Evolutionary conservation across 2,113 vertebrate species (phyloP).

Genomic region (Corythaeola cristata): DNA sequence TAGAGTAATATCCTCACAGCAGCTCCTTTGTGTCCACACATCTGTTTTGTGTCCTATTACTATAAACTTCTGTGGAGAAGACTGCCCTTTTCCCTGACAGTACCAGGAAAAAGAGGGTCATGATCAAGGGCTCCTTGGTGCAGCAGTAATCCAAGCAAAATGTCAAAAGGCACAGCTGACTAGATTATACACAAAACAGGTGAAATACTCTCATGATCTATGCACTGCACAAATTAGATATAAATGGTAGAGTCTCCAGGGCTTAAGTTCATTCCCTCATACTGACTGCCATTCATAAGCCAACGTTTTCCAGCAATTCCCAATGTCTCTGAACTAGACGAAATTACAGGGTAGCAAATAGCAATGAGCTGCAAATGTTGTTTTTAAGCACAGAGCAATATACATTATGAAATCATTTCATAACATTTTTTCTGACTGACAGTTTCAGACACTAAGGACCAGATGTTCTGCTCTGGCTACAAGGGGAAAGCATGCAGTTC

Average conservation of each 20-base stretch:
- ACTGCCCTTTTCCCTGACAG: background rate
- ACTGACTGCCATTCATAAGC: background rate
- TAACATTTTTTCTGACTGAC: background rate
- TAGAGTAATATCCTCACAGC: background rate
- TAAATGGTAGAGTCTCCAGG: background rate
- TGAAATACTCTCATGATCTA: background rate
- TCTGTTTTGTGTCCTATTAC: background rate
- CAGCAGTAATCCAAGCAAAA: background rate
- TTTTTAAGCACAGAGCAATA: background rate
- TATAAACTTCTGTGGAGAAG: background rate
- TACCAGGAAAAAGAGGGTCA: background rate
- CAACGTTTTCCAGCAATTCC: background rate
- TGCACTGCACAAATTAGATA: background rate
- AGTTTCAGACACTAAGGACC: background rate
- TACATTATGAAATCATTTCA: background rate
- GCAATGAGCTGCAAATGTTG: background rate
- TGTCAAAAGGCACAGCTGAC: background rate
- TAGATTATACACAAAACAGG: background rate
- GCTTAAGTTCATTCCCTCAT: background rate
- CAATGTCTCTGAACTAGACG: background rate
- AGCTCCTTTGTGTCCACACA: background rate
- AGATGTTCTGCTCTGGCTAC: background rate
- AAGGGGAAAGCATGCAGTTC: background rate
- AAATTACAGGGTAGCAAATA: background rate
- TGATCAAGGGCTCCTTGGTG: background rate